Evolutionary conservation across 2,113 vertebrate genomes (phyloP).

Genomic region (Antechinus stuartii): DNA sequence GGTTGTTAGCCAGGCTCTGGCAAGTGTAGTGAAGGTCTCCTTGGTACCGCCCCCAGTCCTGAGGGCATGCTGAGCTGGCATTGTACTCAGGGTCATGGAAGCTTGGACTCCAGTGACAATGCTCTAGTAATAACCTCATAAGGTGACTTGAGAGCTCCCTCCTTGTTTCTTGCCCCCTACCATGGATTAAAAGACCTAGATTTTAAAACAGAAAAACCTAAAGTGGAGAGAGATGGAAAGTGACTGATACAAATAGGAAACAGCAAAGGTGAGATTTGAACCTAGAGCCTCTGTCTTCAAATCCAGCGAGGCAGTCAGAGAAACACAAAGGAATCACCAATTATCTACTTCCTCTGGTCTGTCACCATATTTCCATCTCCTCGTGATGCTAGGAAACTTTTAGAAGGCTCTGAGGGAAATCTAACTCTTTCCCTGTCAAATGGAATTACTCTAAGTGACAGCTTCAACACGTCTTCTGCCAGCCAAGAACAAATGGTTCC

Average conservation of each 20-base stretch:
- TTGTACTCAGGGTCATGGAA: neutral
- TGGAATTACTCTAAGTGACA: neutral
- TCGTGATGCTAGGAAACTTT: fast-evolving
- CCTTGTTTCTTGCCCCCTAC: neutral
- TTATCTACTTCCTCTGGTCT: neutral
- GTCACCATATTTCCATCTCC: too few species aligned
- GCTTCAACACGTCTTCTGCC: fast-evolving
- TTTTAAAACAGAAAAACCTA: neutral
- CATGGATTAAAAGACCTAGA: neutral
- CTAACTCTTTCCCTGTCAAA: neutral
- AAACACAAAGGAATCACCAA: neutral
- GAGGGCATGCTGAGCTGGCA: neutral
- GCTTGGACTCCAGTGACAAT: neutral
- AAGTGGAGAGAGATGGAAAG: neutral
- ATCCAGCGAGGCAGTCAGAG: fast-evolving
- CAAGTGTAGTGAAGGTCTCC: neutral
- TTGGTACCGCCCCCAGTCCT: neutral
- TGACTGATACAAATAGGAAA: neutral
- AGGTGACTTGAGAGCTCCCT: neutral
- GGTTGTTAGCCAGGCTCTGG: neutral
- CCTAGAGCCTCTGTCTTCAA: fast-evolving
- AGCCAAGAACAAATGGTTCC: fast-evolving
- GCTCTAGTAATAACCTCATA: neutral
- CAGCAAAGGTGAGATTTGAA: neutral
- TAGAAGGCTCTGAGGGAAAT: neutral